Evolutionary conservation across 2,113 vertebrate genomes (phyloP), one percentile per base, ranked within the genome.

Genomic region (Nannobrachium achirus): DNA sequence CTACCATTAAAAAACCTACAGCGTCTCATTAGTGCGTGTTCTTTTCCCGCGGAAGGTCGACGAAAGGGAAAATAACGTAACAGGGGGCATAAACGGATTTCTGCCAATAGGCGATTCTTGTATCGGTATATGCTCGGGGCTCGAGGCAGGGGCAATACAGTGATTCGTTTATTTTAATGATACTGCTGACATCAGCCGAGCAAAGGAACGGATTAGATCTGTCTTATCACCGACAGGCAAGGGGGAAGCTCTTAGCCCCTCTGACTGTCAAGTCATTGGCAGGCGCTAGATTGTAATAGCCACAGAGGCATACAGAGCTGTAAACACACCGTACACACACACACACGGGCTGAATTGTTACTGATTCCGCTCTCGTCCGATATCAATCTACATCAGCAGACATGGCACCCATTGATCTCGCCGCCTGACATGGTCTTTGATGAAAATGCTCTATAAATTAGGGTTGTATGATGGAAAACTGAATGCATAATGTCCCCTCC

Each of bases 91-190:
- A 48, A 65, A 62, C 58, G 58, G 51, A 40, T 84, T 78, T 51
- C 73, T 79, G 77, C 86, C 81, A 79, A 66, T 48, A 46, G 56
- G 81, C 75, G 72, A 73, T 76, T 75, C 76, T 16, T 19, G 51
- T 55, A 76, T 52, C n/a, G n/a, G n/a, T n/a, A n/a, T n/a, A n/a
- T n/a, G n/a, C n/a, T n/a, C n/a, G n/a, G n/a, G n/a, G 79, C 67
- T 64, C 46, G 45, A 73, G 76, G 67, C 59, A 42, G 59, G 70
- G 71, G 69, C 59, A 86, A 86, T 78, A 80, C 81, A 87, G 82
- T 69, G 82, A 86, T 87, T 88, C 74, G 78, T 88, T 90, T 81
- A 82, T 76, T 78, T 64, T 80, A 88, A 88, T 87, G 79, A 88
- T 78, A 73, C 64, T 58, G 70, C 82, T 76, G 80, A 88, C 86